Evolutionary conservation across 1,140 invertebrate genomes (phyloP).

Genomic region (Drosophila mojavensis): DNA sequence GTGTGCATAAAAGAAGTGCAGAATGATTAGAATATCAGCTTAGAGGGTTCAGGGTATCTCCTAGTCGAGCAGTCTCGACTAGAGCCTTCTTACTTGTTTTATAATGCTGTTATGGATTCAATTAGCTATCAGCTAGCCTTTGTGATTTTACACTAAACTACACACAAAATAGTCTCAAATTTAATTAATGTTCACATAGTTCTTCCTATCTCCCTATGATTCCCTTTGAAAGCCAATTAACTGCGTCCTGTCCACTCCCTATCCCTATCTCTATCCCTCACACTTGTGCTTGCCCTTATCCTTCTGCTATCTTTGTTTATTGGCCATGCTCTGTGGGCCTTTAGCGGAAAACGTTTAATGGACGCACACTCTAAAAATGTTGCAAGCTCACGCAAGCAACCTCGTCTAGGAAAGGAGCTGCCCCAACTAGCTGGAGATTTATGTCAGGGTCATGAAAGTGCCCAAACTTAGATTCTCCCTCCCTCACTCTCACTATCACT

Average conservation of each 20-base stretch:
- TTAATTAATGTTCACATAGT: background rate
- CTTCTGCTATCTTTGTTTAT: conserved; percentile 29
- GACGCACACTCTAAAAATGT: conserved; percentile 36
- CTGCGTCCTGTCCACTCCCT: conserved; percentile 10
- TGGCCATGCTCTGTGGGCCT: conserved; percentile 18
- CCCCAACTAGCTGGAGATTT: conserved; percentile 29
- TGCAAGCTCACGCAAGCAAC: conserved; percentile 30
- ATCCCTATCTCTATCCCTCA: background rate
- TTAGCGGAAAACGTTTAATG: conserved; percentile 38
- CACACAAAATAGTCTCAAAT: background rate
- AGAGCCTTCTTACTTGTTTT: no score
- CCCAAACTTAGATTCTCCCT: conserved; percentile 9
- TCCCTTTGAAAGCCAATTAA: conserved; percentile 33
- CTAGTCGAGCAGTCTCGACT: no score
- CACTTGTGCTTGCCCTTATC: background rate
- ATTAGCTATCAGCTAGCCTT: no score
- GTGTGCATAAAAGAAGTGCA: no score
- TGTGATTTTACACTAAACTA: background rate
- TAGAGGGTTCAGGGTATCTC: no score
- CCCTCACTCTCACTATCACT: background rate
- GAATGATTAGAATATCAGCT: no score
- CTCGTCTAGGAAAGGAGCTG: conserved; percentile 1
- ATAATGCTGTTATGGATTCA: no score
- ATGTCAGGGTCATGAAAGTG: conserved; percentile 19
- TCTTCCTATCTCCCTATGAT: background rate